Conservation (phyloP, 1,140 invertebrate species). For the Vanessa tameamea region DNA sequence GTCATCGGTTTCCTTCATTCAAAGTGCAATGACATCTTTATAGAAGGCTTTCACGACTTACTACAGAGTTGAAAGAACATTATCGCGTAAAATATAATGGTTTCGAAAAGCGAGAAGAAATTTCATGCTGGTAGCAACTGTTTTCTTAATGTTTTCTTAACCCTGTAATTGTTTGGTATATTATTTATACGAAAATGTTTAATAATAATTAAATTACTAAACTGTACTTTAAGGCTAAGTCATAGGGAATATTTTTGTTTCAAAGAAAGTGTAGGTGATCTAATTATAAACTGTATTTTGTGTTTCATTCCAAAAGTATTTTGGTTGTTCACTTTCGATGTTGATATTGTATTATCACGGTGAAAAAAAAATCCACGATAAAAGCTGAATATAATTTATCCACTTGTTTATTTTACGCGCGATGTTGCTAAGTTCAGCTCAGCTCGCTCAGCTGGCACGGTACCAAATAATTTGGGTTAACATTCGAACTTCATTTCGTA, state of each 20-base stretch:
- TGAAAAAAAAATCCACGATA: conserved; percentile 11
- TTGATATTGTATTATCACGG: conserved; percentile 2
- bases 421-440: conserved; percentile 23
- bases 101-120: conserved; percentile 2
- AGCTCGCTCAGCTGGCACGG: conserved; percentile 28
- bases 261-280: no score
- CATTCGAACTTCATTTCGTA: conserved; percentile 12
- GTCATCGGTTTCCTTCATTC: conserved; percentile 42
- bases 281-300: no score
- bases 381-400: conserved; percentile 26
- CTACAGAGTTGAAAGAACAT: conserved; percentile 1
- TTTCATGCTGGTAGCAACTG: background rate
- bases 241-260: no score
- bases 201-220: background rate
- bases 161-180: background rate
- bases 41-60: conserved; percentile 25
- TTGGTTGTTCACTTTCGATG: no score
- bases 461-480: conserved; percentile 31
- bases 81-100: conserved; percentile 20
- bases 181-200: no score
- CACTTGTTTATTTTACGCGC: conserved; percentile 22
- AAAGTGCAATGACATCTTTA: conserved; percentile 37
- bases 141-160: background rate
- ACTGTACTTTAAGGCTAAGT: no score
- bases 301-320: no score